phyloP scores from a whole-genome alignment of 1,140 invertebrate genomes.

The Liolophura sinensis region DNA sequence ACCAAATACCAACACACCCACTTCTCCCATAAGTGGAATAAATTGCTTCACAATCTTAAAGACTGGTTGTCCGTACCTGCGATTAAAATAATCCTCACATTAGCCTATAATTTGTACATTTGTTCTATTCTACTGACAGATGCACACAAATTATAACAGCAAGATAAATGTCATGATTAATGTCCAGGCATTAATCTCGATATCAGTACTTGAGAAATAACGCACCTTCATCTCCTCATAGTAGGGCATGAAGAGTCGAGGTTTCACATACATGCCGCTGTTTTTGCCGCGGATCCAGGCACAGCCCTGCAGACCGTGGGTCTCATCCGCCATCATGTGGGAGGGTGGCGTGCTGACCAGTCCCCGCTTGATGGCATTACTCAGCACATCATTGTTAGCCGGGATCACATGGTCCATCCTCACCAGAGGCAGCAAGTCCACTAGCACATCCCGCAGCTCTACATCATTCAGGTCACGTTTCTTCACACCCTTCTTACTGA shows the following conservation, averaged over 20 bases:
- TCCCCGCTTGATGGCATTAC: slow-evolving; percentile 76
- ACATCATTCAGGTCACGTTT: slow-evolving; percentile 83
- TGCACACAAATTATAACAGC: too few relatives aligned
- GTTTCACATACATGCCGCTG: slow-evolving; percentile 81
- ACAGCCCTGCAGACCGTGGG: slow-evolving; percentile 67
- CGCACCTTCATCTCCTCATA: slow-evolving; percentile 88
- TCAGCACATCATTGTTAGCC: slow-evolving; percentile 79
- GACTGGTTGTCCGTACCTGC: too few relatives aligned
- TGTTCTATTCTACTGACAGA: too few relatives aligned
- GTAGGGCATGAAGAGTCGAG: slow-evolving; percentile 89
- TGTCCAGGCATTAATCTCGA: too few relatives aligned
- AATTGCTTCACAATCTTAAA: too few relatives aligned
- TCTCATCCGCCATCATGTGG: slow-evolving; percentile 77
- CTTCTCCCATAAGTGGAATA: too few relatives aligned
- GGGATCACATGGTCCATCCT: slow-evolving; percentile 89
- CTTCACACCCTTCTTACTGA: slow-evolving; percentile 82
- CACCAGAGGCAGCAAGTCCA: slow-evolving; percentile 79
- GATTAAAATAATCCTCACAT: too few relatives aligned
- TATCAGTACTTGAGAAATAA: slow-evolving; percentile 4
- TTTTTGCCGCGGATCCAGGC: slow-evolving; percentile 84
- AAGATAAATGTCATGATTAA: too few relatives aligned
- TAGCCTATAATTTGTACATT: too few relatives aligned
- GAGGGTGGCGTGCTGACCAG: slow-evolving; percentile 82
- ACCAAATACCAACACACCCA: too few relatives aligned
- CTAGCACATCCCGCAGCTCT: slow-evolving; percentile 83